Evolutionary conservation across 2,888 invertebrate genomes (phyloP), one percentile per base, ranked within the genome.

Genomic region (Drosophila multiciliata): DNA sequence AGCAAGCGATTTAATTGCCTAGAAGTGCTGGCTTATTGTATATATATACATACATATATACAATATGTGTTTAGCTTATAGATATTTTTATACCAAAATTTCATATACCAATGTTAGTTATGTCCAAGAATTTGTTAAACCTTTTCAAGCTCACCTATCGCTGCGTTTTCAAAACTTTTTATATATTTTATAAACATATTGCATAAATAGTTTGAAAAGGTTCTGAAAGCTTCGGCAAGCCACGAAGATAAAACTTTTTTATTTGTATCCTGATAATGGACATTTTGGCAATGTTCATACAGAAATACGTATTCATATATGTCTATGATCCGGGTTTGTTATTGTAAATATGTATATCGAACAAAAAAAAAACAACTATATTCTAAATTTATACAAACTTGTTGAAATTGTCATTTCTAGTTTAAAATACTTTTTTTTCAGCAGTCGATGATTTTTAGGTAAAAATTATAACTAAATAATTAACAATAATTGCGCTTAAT

Each of bases 11-110:
- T 50, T 61, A 20, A 53, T 57, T 57, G 52, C 55, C 38, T 73
- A 79, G 29, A 38, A 33, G 52, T 33, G 70, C 55, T 20, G 8
- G n/a, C 42, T 12, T 35, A 11, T 17, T 17, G 15, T 49, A 61
- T 36, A 38, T 8, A 29, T 26, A 42, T 20, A 61, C 36, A 38
- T 8, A 32, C 33, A 42, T 20, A 20, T 42, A 66, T 49, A 45
- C 64, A 66, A 73, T 32, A 23, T 32, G 52, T 48, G 68, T 49
- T 26, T 66, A 75, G 73, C 38, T 75, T 50, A 7, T 63, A 73
- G 29, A 58, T 52, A 62, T 60, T 82, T 82, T 75, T 79, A 83
- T 83, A 85, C 86, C 88, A 83, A 86, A 82, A 62, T 36, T 64
- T 48, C 36, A 65, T 17, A 62, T 72, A 78, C 82, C 82, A 84